Evolutionary conservation across 1,140 invertebrate species (phyloP).

Genomic region (Drosophila ogumai): DNA sequence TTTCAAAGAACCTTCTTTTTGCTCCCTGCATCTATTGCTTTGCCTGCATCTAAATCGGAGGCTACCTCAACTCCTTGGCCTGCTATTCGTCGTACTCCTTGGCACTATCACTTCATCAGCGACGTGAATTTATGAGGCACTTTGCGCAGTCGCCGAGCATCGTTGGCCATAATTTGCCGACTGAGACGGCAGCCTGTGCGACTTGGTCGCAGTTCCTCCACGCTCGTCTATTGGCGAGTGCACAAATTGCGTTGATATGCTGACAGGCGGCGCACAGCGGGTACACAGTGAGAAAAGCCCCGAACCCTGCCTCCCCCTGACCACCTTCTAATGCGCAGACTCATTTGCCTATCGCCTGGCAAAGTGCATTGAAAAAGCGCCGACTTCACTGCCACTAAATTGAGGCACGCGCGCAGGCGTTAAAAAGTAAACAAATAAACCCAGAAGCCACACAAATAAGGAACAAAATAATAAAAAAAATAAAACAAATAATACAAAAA

Average conservation of each 20-base stretch:
- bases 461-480: slow-evolving; percentile 13
- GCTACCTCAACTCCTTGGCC: slow-evolving; percentile 31
- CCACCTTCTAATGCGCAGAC: slow-evolving; percentile 67
- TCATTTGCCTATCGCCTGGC: slow-evolving; percentile 77
- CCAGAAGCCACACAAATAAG: slow-evolving; percentile 42
- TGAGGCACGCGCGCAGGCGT: slow-evolving; percentile 82
- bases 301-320: not conserved
- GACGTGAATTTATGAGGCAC: slow-evolving; percentile 83
- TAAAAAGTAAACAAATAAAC: slow-evolving; percentile 54
- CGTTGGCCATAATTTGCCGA: slow-evolving; percentile 77
- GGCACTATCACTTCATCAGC: slow-evolving; percentile 79
- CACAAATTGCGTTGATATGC: slow-evolving; percentile 83
- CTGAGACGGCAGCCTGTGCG: not conserved
- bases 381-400: slow-evolving; percentile 61
- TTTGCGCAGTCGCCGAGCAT: slow-evolving; percentile 77
- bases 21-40: not conserved
- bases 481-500: slow-evolving; percentile 20
- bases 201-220: slow-evolving; percentile 56
- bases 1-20: not conserved
- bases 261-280: slow-evolving; percentile 77
- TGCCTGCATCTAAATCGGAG: slow-evolving; percentile 21
- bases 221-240: slow-evolving; percentile 74
- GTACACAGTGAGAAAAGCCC: slow-evolving; percentile 18
- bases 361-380: slow-evolving; percentile 60
- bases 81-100: slow-evolving; percentile 33